Percentiles rank a stretch among this genome's conserved stretches.
Conservation (phyloP, 2,888 invertebrate genomes). For the Anaspis maculata region DNA sequence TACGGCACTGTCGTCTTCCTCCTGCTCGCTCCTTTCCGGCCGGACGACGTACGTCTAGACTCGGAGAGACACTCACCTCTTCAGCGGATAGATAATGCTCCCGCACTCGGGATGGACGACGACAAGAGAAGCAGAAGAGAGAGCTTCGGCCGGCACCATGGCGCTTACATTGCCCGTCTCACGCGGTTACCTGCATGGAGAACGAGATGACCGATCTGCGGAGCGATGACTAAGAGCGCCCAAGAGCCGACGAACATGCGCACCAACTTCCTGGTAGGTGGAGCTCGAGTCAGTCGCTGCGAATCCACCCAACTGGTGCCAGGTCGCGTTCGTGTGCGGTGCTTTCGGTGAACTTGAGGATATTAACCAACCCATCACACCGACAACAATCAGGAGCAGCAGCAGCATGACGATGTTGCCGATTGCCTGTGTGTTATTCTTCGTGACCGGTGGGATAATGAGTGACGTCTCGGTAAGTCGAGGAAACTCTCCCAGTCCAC, state of each 20-base stretch:
- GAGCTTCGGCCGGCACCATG: too few relatives aligned
- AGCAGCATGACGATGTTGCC: conserved; percentile 49
- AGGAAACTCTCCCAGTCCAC: neutral
- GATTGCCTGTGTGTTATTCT: conserved; percentile 53
- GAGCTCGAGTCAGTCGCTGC: conserved; percentile 38
- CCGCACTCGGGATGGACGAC: too few relatives aligned
- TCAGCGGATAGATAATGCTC: too few relatives aligned
- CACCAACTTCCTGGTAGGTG: conserved; percentile 32
- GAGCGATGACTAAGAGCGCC: conserved; percentile 24
- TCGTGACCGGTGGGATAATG: conserved; percentile 51
- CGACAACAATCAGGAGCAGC: too few relatives aligned
- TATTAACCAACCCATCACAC: too few relatives aligned
- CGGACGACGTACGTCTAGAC: too few relatives aligned
- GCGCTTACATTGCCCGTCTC: conserved; percentile 15
- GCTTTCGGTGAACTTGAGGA: conserved; percentile 32
- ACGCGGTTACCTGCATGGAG: conserved; percentile 5
- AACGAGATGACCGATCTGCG: conserved; percentile 15
- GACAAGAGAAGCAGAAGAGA: too few relatives aligned
- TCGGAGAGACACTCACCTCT: too few relatives aligned
- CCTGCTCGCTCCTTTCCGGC: neutral
- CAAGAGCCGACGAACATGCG: conserved; percentile 28
- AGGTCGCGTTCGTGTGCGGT: conserved; percentile 33
- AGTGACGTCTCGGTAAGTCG: conserved; percentile 49
- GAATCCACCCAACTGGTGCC: conserved; percentile 35
- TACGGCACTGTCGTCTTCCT: conserved; percentile 19